Base-by-base conservation (phyloP, 2,113 vertebrate species). In the Gymnocephalus cernua region DNA sequence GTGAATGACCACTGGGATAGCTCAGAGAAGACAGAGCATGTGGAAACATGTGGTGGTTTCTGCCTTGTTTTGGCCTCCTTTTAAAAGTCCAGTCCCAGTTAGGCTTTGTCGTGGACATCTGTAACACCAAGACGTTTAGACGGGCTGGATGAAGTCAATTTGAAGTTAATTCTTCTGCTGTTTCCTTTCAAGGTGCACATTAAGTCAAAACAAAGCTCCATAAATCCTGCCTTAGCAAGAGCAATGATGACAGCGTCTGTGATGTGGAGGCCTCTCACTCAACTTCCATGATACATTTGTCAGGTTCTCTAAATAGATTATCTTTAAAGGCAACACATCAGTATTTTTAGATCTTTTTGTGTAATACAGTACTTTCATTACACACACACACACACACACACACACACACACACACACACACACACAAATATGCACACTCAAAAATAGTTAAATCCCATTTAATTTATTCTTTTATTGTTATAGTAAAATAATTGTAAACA, bases 41-140 rank as follows among this genome's bases (percentile, higher is more conserved):
- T 93, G 90, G 84, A 88, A 93, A 88, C 82, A 85, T 88, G 83
- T 89, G 82, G 89, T 73, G 91, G 88, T 92, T 92, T 91, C 73
- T 86, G 80, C 78, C 81, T 87, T 75, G 71, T 71, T 88, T 83
- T 83, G 88, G 87, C 86, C 90, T 69, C 73, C 82, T 90, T 90
- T 93, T 79, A 80, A 85, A 91, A 74, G 89, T 86, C 86, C 58
- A n/a, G 59, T 86, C 82, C 85, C 80, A 82, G 64, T 86, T 85
- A 59, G 84, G 75, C 81, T 91, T 77, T 80, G 80, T 90, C 85
- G 82, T 85, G 79, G 78, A 86, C 90, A 86, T 91, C 57, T 87
- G 84, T 82, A 73, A 77, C 79, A 75, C 70, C 29, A 41, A 86
- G 78, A 78, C 73, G 32, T 65, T 77, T 78, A 77, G 71, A 81